A percentile compares a stretch with the other conserved stretches of the same genome.
phyloP scores from a whole-genome alignment of 1,140 invertebrate genomes.

The Tyrophagus putrescentiae region DNA sequence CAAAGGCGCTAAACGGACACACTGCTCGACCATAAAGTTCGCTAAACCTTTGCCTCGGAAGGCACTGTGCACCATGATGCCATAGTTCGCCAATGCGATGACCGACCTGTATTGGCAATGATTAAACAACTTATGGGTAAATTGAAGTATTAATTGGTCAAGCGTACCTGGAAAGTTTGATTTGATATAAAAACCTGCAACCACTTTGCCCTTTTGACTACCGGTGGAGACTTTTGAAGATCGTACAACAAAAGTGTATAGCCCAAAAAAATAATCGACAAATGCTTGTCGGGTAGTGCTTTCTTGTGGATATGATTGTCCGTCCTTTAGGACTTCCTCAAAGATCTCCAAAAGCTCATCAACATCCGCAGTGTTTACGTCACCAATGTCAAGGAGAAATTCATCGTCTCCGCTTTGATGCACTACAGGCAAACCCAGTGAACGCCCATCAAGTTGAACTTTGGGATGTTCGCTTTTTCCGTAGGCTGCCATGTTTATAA shows the following conservation, averaged over 20 bases:
- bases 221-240: background rate
- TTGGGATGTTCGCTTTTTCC: background rate
- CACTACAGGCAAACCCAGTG: background rate
- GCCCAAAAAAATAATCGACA: constrained; percentile 27
- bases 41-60: constrained; percentile 26
- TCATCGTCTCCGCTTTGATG: background rate
- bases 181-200: constrained; percentile 30
- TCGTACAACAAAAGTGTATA: constrained; percentile 27
- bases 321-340: constrained; percentile 27
- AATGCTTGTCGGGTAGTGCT: constrained; percentile 26
- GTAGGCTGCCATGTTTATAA: background rate
- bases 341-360: constrained; percentile 26
- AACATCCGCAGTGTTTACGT: constrained; percentile 16
- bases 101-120: no score
- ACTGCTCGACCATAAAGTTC: constrained; percentile 23
- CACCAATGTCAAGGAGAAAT: background rate
- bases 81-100: constrained; percentile 15
- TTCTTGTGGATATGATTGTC: constrained; percentile 29
- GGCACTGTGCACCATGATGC: constrained; percentile 25
- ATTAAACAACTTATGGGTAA: constrained; percentile 29
- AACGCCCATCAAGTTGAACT: background rate
- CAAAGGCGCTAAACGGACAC: background rate
- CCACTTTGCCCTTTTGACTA: constrained; percentile 12
- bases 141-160: no score
- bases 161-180: constrained; percentile 30